phyloP scores from a whole-genome alignment of 1,140 invertebrate species.

The Neuroterus valhalla region DNA sequence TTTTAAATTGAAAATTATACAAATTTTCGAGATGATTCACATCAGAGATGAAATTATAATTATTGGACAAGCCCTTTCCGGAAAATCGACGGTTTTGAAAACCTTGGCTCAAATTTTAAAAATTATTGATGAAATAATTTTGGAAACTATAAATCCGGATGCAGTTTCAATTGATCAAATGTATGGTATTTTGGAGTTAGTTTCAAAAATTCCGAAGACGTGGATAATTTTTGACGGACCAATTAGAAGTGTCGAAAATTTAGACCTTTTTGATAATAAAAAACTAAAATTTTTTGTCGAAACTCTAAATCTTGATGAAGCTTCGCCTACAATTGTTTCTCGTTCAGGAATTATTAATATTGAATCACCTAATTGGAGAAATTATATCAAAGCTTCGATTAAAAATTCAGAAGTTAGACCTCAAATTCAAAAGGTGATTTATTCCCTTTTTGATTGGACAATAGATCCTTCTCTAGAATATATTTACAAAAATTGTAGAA shows the following conservation, averaged over 20 bases:
- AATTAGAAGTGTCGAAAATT: slow-evolving; percentile 79
- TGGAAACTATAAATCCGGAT: slow-evolving; percentile 79
- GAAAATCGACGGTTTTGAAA: slow-evolving; percentile 75
- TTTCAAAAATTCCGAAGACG: slow-evolving; percentile 75
- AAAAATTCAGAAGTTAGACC: slow-evolving; percentile 38
- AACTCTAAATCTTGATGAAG: slow-evolving; percentile 77
- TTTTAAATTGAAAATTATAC: slow-evolving; percentile 79
- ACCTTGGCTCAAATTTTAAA: slow-evolving; percentile 75
- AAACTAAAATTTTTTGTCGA: slow-evolving; percentile 83
- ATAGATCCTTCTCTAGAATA: slow-evolving; percentile 73
- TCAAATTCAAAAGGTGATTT: slow-evolving; percentile 47
- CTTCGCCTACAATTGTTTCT: slow-evolving; percentile 80
- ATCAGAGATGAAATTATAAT: slow-evolving; percentile 78
- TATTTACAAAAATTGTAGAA: slow-evolving; percentile 70
- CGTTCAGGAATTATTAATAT: slow-evolving; percentile 83
- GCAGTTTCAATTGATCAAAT: slow-evolving; percentile 78
- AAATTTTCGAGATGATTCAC: slow-evolving; percentile 82
- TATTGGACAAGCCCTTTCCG: slow-evolving; percentile 75
- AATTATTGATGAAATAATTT: slow-evolving; percentile 67
- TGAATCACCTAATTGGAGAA: slow-evolving; percentile 72
- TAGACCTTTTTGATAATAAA: slow-evolving; percentile 82
- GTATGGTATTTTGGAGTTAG: slow-evolving; percentile 81
- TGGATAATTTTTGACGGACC: slow-evolving; percentile 81
- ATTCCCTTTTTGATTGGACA: slow-evolving; percentile 77
- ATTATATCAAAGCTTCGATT: slow-evolving; percentile 68